phyloP scores from a whole-genome alignment of 1,140 invertebrate genomes.

The Xylocopa sonorina region DNA sequence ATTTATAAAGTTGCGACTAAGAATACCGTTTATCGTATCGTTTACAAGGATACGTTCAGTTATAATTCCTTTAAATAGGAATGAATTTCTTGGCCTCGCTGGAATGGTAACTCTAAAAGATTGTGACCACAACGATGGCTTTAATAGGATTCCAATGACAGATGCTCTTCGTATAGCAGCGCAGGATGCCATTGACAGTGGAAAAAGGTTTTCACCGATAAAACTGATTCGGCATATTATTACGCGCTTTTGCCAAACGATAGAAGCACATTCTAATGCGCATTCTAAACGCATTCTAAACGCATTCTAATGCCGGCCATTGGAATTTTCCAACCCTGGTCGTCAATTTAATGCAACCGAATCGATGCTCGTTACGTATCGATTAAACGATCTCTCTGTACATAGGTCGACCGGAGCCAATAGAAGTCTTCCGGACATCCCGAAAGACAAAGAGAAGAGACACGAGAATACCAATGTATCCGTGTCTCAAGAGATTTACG shows the following conservation, averaged over 20 bases:
- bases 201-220: slow-evolving; percentile 78
- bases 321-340: too few relatives aligned
- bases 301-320: too few relatives aligned
- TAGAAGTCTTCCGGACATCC: slow-evolving; percentile 86
- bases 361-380: too few relatives aligned
- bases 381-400: too few relatives aligned
- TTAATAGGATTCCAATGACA: slow-evolving; percentile 72
- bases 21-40: background rate
- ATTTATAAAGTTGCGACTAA: background rate
- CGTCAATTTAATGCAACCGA: too few relatives aligned
- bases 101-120: slow-evolving; percentile 81
- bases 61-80: slow-evolving; percentile 72
- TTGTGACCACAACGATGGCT: slow-evolving; percentile 78
- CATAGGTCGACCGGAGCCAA: slow-evolving; percentile 82
- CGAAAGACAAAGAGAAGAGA: slow-evolving; percentile 79
- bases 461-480: slow-evolving; percentile 73
- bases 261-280: background rate
- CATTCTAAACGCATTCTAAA: too few relatives aligned
- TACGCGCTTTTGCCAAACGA: slow-evolving; percentile 5
- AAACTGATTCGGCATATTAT: slow-evolving; percentile 51
- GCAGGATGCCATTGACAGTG: slow-evolving; percentile 75
- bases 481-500: slow-evolving; percentile 79
- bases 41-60: slow-evolving; percentile 22
- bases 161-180: slow-evolving; percentile 71
- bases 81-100: slow-evolving; percentile 79